Evolutionary conservation across 2,888 invertebrate genomes (phyloP), one percentile per base, ranked within the genome.

Genomic region (Caenorhabditis sp.): DNA sequence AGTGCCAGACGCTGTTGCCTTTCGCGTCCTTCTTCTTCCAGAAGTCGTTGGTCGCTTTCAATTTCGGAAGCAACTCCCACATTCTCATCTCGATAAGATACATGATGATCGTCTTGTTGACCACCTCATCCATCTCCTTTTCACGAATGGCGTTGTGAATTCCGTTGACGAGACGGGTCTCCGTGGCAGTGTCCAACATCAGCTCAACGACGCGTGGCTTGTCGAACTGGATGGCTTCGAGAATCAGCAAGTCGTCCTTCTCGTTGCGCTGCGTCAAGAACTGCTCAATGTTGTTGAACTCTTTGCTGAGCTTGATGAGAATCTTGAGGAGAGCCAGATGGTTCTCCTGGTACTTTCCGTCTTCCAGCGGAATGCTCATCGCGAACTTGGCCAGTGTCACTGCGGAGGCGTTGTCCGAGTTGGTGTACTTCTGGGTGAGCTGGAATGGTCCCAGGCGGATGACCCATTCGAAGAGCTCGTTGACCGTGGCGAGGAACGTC

Each of bases 1-100:
- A 86, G 69, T 88, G 88, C 85, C 85, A 87, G 2, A 84, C 61
- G 49, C 66, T 82, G 51, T 83, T 84, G 12, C 75, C 82, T 24
- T 85, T 74, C 14, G 77, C 61, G 54, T 86, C 86, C 28, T 73
- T 73, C 0, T 61, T 59, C n/a, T 31, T 80, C 86, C 86, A 87
- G 44, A 79, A 80, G 0, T 69, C 74, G 1, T 22, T 10, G 0
- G 69, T 24, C 22, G 82, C 70, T 1, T 80, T 61, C 41, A 86
- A 22, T 16, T 83, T 77, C 6, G 51, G 56, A 19, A 85, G 44
- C 10, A 84, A 66, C 44, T 86, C 85, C 26, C 79, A 80, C 70
- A 75, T 69, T n/a, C 77, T 41, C 47, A 80, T 66, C 26, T 86
- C 84, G 63, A 82, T 84, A 31, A 86, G 68, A 44, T 72, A 51